A percentile compares a stretch with the other conserved stretches of the same genome.
phyloP scores from a whole-genome alignment of 2,113 vertebrate genomes.

The Mormoops blainvillei region DNA sequence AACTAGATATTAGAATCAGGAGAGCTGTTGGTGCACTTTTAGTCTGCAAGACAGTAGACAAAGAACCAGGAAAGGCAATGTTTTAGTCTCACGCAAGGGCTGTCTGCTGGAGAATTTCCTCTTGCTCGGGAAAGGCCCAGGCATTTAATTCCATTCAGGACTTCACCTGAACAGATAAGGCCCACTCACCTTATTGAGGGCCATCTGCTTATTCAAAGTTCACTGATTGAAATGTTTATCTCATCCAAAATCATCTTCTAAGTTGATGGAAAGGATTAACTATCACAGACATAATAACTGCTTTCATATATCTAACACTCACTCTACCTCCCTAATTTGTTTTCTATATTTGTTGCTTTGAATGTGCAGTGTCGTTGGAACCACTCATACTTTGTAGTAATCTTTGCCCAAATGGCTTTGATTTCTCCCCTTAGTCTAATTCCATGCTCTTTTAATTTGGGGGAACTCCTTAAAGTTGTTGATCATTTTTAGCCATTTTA shows the following conservation, averaged over 20 bases:
- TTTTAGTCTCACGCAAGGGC: background rate
- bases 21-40: background rate
- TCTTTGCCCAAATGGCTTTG: background rate
- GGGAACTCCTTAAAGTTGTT: background rate
- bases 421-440: background rate
- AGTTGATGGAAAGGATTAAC: background rate
- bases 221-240: background rate
- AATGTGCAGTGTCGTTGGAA: background rate
- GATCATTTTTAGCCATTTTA: background rate
- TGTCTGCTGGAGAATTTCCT: background rate
- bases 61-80: background rate
- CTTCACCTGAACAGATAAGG: background rate
- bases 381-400: background rate
- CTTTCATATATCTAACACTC: background rate
- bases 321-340: fast-evolving
- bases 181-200: background rate
- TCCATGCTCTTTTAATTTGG: background rate
- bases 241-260: background rate
- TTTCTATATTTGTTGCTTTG: background rate
- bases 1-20: background rate
- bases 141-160: background rate
- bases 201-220: background rate
- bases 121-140: background rate
- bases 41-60: background rate
- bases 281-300: background rate